phyloP scores from a whole-genome alignment of 2,888 invertebrate species.

The Cheilosia pagana region DNA sequence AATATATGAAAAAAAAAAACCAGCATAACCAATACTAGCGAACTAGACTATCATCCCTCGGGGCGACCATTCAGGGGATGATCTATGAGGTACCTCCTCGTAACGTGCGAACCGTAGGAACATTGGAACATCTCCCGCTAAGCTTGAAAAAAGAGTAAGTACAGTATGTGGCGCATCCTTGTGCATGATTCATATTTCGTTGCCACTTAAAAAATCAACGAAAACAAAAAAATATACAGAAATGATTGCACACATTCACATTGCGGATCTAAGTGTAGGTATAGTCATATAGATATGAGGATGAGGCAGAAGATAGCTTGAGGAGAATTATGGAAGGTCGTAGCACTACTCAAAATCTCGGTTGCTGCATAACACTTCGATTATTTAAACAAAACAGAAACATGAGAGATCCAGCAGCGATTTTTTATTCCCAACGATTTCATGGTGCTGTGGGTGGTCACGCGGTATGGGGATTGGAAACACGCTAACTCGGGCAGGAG shows the following conservation, averaged over 20 bases:
- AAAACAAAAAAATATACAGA: background rate
- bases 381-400: slow-evolving; percentile 34
- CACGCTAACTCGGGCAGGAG: no score
- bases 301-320: background rate
- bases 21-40: slow-evolving; percentile 24
- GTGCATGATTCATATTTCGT: slow-evolving; percentile 49
- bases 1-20: background rate
- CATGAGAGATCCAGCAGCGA: background rate
- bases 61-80: slow-evolving; percentile 48
- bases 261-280: background rate
- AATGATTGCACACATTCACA: slow-evolving; percentile 22
- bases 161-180: slow-evolving; percentile 36
- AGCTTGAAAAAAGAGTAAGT: slow-evolving; percentile 34
- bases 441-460: no score
- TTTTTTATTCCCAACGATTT: background rate
- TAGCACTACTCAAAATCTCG: slow-evolving; percentile 1
- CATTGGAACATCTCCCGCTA: slow-evolving; percentile 23
- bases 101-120: slow-evolving; percentile 14
- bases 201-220: slow-evolving; percentile 34
- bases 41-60: slow-evolving; percentile 38
- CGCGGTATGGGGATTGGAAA: no score
- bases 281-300: background rate
- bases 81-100: slow-evolving; percentile 48
- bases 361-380: slow-evolving; percentile 13
- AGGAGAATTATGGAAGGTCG: slow-evolving; percentile 15